Percentiles rank a stretch among this genome's conserved stretches.
Evolutionary conservation across 2,113 vertebrate species (phyloP).

Genomic region (Toxotes chatareus): DNA sequence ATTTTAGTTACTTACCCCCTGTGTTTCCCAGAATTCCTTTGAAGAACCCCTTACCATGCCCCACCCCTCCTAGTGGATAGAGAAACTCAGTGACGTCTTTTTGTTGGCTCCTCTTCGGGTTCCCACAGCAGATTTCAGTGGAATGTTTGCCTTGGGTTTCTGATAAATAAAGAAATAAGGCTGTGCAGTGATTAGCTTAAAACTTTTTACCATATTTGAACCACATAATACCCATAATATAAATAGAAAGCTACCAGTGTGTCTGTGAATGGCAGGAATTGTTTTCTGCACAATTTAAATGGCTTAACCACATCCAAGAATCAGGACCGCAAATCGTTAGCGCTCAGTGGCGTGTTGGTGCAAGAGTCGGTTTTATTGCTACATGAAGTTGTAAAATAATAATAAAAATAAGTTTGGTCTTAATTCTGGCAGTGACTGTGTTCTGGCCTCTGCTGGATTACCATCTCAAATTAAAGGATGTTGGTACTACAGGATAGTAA

Average conservation of each 20-base stretch:
- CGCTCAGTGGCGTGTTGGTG: no score
- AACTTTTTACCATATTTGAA: constrained; percentile 64
- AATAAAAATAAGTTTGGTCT: neutral
- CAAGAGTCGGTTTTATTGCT: neutral
- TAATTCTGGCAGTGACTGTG: no score
- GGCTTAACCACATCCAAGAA: neutral
- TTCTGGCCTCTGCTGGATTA: neutral
- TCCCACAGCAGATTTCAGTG: constrained; percentile 64
- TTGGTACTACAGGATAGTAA: no score
- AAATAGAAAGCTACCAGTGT: constrained; percentile 44
- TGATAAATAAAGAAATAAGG: constrained; percentile 48
- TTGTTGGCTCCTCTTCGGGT: constrained; percentile 48
- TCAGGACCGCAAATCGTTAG: neutral
- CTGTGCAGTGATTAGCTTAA: constrained; percentile 38
- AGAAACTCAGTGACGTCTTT: constrained; percentile 54
- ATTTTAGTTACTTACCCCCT: constrained; percentile 14
- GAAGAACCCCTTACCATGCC: neutral
- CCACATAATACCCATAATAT: constrained; percentile 49
- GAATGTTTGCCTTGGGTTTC: constrained; percentile 71
- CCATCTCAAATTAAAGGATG: no score
- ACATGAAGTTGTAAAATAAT: neutral
- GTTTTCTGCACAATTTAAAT: neutral
- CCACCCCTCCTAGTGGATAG: constrained; percentile 13
- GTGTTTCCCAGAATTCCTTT: constrained; percentile 51
- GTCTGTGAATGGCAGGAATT: constrained; percentile 19